Base-by-base conservation (phyloP, 2,888 invertebrate genomes). In the Nysson spinosus region DNA sequence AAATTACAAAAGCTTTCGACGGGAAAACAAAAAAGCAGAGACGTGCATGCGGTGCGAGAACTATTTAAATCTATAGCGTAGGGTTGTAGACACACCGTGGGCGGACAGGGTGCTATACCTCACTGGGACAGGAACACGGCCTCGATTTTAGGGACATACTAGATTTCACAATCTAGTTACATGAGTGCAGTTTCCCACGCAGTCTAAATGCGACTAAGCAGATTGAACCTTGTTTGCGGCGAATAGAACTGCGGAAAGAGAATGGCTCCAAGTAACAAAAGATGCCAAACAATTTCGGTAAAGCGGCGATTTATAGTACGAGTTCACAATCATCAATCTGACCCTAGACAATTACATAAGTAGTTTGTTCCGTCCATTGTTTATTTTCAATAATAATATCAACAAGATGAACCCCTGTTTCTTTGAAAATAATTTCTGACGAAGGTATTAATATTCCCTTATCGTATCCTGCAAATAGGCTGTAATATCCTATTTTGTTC, bases 161-260 rank as follows among this genome's bases (percentile, higher is more conserved):
- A 74, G 67, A 72, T 73, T 77, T 78, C 75, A 70, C 75, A 66
- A 72, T 78, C 75, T 61, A 71, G 72, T 77, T 72, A 74, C 75
- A 72, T 69, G 75, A 77, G 70, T 72, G 80, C 69, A 63, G 77
- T 72, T 80, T 80, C 80, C 75, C 78, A 76, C 75, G 76, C 61
- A 67, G 74, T 72, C 78, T 74, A 74, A 72, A 78, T 77, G 77
- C 69, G 72, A 62, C 77, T 77, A 75, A 79, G 79, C 72, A 79
- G 79, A 79, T 79, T 79, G 78, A 79, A 79, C 77, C 71, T 72
- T 76, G 78, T 77, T n/a, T 78, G 72, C 67, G 76, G 77, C 56
- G 67, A 68, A 65, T 50, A 35, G 68, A 47, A 43, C 42, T 62
- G 37, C 56, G 69, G 65, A 72, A 69, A 69, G 76, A 71, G 71